A percentile compares a stretch with the other conserved stretches of the same genome.
phyloP scores from a whole-genome alignment of 2,113 vertebrate species.

The Aspidoscelis tigris region DNA sequence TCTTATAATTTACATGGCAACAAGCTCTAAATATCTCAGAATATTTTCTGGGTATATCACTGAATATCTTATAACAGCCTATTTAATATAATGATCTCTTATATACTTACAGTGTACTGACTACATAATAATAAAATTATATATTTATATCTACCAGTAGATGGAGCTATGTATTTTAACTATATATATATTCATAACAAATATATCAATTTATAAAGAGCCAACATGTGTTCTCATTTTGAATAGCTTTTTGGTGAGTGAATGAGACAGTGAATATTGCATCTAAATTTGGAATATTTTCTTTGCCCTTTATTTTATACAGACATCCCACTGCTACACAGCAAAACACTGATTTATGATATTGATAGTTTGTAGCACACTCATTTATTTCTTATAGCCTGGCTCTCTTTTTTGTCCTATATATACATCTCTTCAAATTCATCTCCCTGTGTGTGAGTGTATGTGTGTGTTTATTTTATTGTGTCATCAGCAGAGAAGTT shows the following conservation, averaged over 20 bases:
- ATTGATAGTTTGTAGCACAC: background rate
- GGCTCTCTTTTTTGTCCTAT: background rate
- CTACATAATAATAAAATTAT: background rate
- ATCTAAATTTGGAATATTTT: constrained; percentile 13
- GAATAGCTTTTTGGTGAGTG: background rate
- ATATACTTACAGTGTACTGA: background rate
- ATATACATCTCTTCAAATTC: constrained; percentile 11
- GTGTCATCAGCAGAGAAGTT: background rate
- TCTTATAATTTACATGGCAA: background rate
- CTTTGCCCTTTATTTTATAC: constrained; percentile 1
- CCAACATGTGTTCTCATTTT: background rate
- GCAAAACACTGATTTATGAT: constrained; percentile 11
- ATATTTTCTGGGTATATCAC: background rate
- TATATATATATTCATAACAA: background rate
- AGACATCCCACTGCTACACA: background rate
- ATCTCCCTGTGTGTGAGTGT: background rate
- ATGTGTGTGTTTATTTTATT: background rate
- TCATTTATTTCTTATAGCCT: constrained; percentile 23
- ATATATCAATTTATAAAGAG: constrained; percentile 3
- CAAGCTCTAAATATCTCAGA: background rate
- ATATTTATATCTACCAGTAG: constrained; percentile 7
- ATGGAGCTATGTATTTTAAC: constrained; percentile 18
- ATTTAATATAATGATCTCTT: background rate
- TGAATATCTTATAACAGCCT: background rate
- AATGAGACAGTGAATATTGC: constrained; percentile 3